Base-by-base conservation (phyloP, 2,888 invertebrate genomes). In the Pinctada fucata region DNA sequence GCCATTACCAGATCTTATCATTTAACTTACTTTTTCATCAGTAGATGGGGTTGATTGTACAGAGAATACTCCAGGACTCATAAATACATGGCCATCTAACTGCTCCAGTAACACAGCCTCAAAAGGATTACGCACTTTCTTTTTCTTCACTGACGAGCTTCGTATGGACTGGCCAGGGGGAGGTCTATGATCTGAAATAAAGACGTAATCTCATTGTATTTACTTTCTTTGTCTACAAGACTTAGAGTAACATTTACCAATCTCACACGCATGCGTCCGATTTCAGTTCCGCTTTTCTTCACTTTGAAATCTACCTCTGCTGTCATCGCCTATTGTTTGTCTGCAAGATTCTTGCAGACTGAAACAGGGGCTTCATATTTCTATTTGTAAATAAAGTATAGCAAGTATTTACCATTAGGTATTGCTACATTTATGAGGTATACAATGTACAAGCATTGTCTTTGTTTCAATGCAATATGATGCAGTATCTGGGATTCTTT, bases 31-130 rank as follows among this genome's bases (percentile, higher is more conserved):
- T 82, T 80, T 84, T 72, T 86, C 84, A 58, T 85, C 87, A 47
- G 88, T 86, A 5, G 84, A 85, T 63, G 89, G 88, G 31, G 89
- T 88, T 3, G 87, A 85, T 4, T 84, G 80, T 10, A 83, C 83
- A 49, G 85, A 85, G 70, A 91, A 91, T 70, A 90, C 82, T n/a
- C 88, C 88, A 3, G 91, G 91, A 74, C 91, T 91, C 84, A 85
- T 85, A 82, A 89, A 90, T 0, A 87, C 79, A 2, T 90, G 88
- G 31, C 87, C 86, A 58, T 90, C 86, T 67, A 91, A 82, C 51
- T 84, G 84, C 50, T 89, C 87, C 8, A 87, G 68, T 2, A 85
- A 80, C 5, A 65, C 83, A 45, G 74, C 76, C 47, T 91, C 91
- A 86, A 91, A 91, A 0, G 91, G 91, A 78, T 91, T 91, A 65